These are phyloP conservation scores for Phenacoccus solenopsis DNA, from an alignment of 1,140 invertebrate species.

Conservation along the genomic window DNA sequence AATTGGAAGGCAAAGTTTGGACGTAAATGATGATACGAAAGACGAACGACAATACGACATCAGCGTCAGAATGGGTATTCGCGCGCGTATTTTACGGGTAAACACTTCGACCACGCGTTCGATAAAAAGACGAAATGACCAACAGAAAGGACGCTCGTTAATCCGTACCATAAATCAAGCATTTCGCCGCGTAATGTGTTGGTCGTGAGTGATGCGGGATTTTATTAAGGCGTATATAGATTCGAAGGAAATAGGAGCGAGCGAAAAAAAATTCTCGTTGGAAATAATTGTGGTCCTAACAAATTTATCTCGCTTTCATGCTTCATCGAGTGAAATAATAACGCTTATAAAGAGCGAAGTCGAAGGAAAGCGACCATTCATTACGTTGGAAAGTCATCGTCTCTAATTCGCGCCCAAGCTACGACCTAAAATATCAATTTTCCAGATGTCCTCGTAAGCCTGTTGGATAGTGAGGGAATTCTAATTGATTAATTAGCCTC, in stretches of 20 bases:
- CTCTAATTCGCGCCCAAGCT: not conserved
- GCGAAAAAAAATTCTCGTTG: not conserved
- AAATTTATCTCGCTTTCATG: not conserved
- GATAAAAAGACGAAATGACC: too few species aligned
- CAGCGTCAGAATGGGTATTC: too few species aligned
- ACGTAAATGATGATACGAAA: too few species aligned
- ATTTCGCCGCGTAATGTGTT: not conserved
- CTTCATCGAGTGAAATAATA: constrained; percentile 2
- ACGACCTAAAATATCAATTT: not conserved
- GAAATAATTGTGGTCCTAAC: not conserved
- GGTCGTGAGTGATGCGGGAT: not conserved
- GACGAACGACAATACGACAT: too few species aligned
- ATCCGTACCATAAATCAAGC: not conserved
- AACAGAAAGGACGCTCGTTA: not conserved
- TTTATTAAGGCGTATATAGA: not conserved
- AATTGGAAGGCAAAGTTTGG: too few species aligned
- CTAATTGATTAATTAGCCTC: not conserved
- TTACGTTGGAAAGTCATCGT: not conserved
- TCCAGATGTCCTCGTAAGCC: not conserved
- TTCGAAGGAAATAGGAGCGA: not conserved
- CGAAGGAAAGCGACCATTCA: not conserved
- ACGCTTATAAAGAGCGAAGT: not conserved
- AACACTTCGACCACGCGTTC: too few species aligned
- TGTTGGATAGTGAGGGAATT: not conserved
- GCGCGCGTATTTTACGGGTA: too few species aligned